Conservation (phyloP, 2,797 vertebrate species). For the Mormyrus hasselquistii region DNA sequence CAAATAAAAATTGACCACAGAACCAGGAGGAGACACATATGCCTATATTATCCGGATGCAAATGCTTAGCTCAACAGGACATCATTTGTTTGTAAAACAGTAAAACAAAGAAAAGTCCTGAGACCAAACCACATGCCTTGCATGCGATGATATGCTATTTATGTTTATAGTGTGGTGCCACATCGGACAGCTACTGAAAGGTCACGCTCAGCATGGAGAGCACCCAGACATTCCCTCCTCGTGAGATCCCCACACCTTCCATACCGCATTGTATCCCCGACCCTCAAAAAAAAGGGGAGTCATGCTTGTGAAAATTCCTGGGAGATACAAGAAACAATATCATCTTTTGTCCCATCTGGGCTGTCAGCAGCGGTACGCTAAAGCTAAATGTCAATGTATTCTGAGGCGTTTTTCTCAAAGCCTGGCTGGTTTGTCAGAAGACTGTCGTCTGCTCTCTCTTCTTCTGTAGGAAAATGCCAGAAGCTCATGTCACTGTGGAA, state of each 20-base stretch:
- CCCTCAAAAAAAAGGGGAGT: not conserved
- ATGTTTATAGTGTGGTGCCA: not conserved
- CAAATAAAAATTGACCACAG: not conserved
- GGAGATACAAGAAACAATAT: not conserved
- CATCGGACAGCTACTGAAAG: not conserved
- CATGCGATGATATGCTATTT: not conserved
- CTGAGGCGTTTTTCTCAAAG: not conserved
- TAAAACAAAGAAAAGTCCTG: not conserved
- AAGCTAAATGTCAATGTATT: not conserved
- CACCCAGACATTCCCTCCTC: not conserved
- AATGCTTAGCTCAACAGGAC: not conserved
- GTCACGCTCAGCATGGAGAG: not conserved
- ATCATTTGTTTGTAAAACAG: not conserved
- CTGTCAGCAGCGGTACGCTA: not conserved
- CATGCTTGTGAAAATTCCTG: not conserved
- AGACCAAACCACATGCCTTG: not conserved
- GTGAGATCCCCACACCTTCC: not conserved
- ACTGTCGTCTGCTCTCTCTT: not conserved
- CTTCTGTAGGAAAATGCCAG: not conserved
- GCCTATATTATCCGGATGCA: not conserved
- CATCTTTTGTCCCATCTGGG: not conserved
- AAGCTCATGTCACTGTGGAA: not conserved
- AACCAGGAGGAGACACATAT: not conserved
- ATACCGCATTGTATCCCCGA: not conserved
- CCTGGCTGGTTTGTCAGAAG: not conserved